These are phyloP conservation scores for Sepiola atlantica DNA, from an alignment of 2,888 invertebrate genomes.

Conservation along the genomic window DNA sequence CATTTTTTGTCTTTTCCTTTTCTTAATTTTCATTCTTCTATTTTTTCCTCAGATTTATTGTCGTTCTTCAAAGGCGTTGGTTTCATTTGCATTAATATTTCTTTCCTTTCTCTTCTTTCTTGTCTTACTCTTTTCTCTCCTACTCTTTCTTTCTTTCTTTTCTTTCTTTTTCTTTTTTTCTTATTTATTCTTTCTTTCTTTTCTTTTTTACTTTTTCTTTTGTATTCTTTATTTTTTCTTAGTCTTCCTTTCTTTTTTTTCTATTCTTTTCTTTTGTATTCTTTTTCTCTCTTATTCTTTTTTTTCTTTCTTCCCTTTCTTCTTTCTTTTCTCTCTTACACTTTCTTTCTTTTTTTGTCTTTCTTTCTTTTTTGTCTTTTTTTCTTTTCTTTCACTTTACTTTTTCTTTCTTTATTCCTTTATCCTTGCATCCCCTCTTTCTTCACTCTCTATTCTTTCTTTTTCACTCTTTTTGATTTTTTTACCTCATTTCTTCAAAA, in stretches of 20 bases:
- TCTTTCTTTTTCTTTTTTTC: background rate
- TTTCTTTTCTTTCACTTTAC: background rate
- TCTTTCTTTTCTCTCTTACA: background rate
- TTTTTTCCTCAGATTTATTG: too few relatives aligned
- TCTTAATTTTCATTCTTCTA: background rate
- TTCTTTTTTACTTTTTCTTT: background rate
- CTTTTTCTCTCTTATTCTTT: background rate
- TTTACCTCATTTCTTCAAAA: background rate
- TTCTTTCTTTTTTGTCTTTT: background rate
- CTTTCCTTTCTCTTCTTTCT: too few relatives aligned
- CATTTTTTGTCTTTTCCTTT: background rate
- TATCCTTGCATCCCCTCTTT: background rate
- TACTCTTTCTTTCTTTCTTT: too few relatives aligned
- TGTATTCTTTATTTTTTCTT: too few relatives aligned
- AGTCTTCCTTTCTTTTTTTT: background rate
- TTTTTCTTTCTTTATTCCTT: background rate
- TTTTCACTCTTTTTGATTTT: background rate
- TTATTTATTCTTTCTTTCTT: background rate
- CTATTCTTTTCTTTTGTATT: background rate
- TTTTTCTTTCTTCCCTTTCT: background rate
- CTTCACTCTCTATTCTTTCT: background rate
- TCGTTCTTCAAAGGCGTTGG: too few relatives aligned
- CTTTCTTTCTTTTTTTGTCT: background rate
- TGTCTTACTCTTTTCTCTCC: background rate
- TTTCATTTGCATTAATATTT: too few relatives aligned